phyloP scores from a whole-genome alignment of 2,797 vertebrate species.

The Dallia pectoralis region DNA sequence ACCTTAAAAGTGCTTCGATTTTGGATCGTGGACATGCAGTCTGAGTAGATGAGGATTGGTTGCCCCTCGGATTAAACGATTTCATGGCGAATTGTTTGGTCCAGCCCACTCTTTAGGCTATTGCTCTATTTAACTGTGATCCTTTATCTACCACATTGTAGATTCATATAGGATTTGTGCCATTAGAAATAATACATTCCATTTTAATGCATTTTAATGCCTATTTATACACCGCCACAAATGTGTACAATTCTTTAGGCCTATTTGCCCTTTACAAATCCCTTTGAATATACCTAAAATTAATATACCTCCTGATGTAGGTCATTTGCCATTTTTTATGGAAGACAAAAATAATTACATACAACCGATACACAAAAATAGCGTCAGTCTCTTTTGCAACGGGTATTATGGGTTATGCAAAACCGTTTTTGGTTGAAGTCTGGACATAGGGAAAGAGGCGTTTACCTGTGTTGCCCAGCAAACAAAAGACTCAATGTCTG shows the following conservation, averaged over 20 bases:
- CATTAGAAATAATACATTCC: neutral
- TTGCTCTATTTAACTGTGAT: slow-evolving; percentile 4
- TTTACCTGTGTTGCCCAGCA: slow-evolving; percentile 40
- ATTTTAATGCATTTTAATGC: neutral
- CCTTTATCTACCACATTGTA: neutral
- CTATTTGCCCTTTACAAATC: neutral
- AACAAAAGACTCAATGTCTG: slow-evolving; percentile 45
- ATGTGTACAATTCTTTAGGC: too few relatives aligned
- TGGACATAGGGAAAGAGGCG: slow-evolving; percentile 37
- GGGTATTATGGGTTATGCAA: neutral
- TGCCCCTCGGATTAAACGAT: slow-evolving; percentile 70
- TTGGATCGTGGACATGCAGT: slow-evolving; percentile 40
- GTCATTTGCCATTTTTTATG: neutral
- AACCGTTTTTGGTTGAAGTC: slow-evolving; percentile 25
- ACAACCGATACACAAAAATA: slow-evolving; percentile 14
- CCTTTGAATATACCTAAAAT: neutral
- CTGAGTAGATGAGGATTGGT: slow-evolving; percentile 66
- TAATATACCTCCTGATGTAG: neutral
- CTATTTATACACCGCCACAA: too few relatives aligned
- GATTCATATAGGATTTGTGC: slow-evolving; percentile 1
- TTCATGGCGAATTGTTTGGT: slow-evolving; percentile 62
- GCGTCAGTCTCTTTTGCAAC: neutral
- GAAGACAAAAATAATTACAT: neutral
- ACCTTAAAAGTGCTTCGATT: slow-evolving; percentile 47
- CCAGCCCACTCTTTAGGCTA: slow-evolving; percentile 49